These are phyloP conservation scores for Labrus mixtus DNA, from an alignment of 2,113 vertebrate genomes.

Conservation along the genomic window DNA sequence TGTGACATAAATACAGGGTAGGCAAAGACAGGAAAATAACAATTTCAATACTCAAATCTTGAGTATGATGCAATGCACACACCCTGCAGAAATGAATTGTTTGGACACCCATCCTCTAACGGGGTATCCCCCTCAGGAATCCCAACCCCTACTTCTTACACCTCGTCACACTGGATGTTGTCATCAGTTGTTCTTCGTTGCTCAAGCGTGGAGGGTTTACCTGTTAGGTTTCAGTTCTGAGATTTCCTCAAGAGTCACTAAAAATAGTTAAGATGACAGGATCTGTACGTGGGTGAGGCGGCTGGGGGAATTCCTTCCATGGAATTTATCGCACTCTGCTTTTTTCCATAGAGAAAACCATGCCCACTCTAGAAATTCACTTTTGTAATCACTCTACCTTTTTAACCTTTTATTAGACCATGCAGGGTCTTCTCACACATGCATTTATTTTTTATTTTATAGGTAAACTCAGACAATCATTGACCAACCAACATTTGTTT, in stretches of 20 bases:
- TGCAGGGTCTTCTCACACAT: neutral
- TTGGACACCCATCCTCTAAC: neutral
- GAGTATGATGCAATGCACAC: neutral
- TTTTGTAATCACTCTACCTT: neutral
- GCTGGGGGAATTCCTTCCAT: constrained; percentile 74
- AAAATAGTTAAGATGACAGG: constrained; percentile 14
- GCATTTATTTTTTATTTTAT: too few relatives aligned
- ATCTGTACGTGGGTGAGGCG: constrained; percentile 39
- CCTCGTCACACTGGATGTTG: neutral
- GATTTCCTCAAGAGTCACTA: constrained; percentile 4
- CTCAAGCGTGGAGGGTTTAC: neutral
- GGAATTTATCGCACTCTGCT: constrained; percentile 39
- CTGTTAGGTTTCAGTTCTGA: constrained; percentile 52
- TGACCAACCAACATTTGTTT: too few relatives aligned
- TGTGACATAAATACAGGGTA: too few relatives aligned
- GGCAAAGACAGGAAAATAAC: too few relatives aligned
- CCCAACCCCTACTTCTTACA: constrained; percentile 14
- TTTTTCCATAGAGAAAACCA: constrained; percentile 40
- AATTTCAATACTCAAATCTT: neutral
- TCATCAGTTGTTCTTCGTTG: neutral
- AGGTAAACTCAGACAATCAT: too few relatives aligned
- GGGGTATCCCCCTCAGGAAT: constrained; percentile 65
- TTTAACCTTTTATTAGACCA: neutral
- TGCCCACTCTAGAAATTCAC: neutral
- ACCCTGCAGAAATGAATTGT: constrained; percentile 15